Evolutionary conservation across 2,888 invertebrate species (phyloP), one percentile per base, ranked within the genome.

Genomic region (Plebejus melissa): DNA sequence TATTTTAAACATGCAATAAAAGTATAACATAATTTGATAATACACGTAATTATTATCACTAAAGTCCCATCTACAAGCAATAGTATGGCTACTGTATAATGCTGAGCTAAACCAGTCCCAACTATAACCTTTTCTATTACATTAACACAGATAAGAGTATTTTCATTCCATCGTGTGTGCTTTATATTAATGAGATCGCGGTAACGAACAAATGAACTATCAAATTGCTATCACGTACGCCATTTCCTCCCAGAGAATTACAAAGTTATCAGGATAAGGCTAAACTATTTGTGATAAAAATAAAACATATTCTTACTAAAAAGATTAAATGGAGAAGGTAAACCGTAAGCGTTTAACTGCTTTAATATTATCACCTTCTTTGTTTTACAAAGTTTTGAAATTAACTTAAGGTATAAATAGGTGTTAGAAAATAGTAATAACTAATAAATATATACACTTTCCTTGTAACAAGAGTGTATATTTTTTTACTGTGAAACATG

Each of bases 151-250:
- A 41, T 71, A 71, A 71, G 41, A 71, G 71, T 71, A 46, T 22
- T 72, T 72, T 72, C 72, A 50, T 76, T 70, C 74, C 76, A 77
- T 77, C 76, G 74, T 72, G 77, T 78, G 74, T 72, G 77, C 46
- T 77, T 77, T 75, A 76, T 77, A 76, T 77, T 78, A 77, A 78
- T 78, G 72, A 74, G 76, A 71, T 76, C 50, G 76, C 74, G 74
- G 74, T 72, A 74, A 77, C 76, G 75, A 70, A 76, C 75, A 76
- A 78, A 77, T 78, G 76, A 79, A 75, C 76, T 77, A 77, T 79
- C 74, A 79, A 76, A 76, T 76, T 75, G 74, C 74, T 65, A 74
- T 78, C 78, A 78, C 78, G 78, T 77, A 77, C 76, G 74, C 58
- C 69, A 72, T 72, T 50, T 54, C 50, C 50, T 72, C 32, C 32